Conservation (phyloP, 2,113 vertebrate genomes). For the Ceyx cyanopectus region DNA sequence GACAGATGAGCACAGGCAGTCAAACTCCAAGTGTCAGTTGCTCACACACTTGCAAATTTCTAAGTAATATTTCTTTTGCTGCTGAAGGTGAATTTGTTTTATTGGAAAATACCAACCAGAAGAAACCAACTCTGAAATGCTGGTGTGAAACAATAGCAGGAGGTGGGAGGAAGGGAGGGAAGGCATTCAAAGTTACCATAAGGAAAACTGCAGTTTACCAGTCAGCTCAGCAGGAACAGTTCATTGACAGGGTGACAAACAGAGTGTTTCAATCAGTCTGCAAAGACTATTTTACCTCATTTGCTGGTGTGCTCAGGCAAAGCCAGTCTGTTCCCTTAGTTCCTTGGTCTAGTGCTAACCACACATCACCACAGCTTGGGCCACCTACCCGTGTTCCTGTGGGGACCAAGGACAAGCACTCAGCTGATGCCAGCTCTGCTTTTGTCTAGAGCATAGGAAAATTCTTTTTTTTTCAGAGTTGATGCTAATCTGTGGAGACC, state of each 20-base stretch:
- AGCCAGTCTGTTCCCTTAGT: background rate
- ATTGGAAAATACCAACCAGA: background rate
- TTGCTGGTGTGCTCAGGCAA: background rate
- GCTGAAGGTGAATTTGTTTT: background rate
- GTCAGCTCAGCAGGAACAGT: background rate
- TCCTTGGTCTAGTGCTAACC: background rate
- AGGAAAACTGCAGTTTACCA: slow-evolving; percentile 26
- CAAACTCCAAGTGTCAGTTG: background rate
- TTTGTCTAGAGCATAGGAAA: background rate
- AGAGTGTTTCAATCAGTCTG: background rate
- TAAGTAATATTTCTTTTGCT: background rate
- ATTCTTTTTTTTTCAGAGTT: background rate
- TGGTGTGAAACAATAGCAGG: background rate
- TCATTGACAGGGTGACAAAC: background rate
- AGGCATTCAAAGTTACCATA: background rate
- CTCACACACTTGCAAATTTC: background rate
- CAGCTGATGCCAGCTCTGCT: background rate
- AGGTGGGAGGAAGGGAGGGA: background rate
- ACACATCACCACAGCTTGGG: background rate
- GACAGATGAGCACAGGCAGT: background rate
- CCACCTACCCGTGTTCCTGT: background rate
- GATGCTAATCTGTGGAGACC: rapidly evolving
- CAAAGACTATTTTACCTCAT: background rate
- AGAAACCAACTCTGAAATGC: background rate
- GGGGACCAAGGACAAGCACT: background rate